Conservation (phyloP, 2,113 vertebrate species). For the Hippocampus zosterae region DNA sequence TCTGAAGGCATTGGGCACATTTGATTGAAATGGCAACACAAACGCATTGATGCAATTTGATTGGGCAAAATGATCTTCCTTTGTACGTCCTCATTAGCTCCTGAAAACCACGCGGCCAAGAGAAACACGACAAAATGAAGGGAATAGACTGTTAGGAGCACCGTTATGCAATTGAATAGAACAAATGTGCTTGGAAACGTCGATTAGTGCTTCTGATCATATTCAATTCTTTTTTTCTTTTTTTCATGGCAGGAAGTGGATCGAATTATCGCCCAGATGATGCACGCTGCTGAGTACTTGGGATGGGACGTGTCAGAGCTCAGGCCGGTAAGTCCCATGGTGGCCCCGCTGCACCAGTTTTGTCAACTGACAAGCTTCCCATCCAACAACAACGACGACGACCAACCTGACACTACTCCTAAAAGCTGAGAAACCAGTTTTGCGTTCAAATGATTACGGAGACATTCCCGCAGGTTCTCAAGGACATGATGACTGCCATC, state of each 20-base stretch:
- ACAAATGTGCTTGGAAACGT: not conserved
- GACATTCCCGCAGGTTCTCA: slow-evolving; percentile 76
- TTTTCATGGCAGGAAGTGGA: slow-evolving; percentile 78
- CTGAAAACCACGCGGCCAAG: too few species aligned
- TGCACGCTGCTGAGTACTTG: slow-evolving; percentile 84
- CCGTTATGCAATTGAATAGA: not conserved
- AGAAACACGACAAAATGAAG: too few species aligned
- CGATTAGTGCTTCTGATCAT: not conserved
- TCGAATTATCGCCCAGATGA: slow-evolving; percentile 87
- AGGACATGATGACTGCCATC: slow-evolving; percentile 92
- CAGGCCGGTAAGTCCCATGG: slow-evolving; percentile 74
- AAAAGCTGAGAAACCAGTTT: slow-evolving; percentile 7
- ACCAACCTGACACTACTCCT: not conserved
- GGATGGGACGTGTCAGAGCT: slow-evolving; percentile 89
- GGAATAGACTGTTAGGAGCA: not conserved
- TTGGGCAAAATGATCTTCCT: too few species aligned
- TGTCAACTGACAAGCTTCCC: slow-evolving; percentile 6
- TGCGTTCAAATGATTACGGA: slow-evolving; percentile 25
- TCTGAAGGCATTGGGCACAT: not conserved
- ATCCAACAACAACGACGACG: not conserved
- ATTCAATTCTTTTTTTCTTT: not conserved
- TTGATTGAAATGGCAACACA: too few species aligned
- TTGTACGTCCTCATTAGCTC: too few species aligned
- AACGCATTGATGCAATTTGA: too few species aligned
- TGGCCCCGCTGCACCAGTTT: not conserved